Evolutionary conservation across 2,888 invertebrate genomes (phyloP), one percentile per base, ranked within the genome.

Genomic region (Heliconius ethilla): DNA sequence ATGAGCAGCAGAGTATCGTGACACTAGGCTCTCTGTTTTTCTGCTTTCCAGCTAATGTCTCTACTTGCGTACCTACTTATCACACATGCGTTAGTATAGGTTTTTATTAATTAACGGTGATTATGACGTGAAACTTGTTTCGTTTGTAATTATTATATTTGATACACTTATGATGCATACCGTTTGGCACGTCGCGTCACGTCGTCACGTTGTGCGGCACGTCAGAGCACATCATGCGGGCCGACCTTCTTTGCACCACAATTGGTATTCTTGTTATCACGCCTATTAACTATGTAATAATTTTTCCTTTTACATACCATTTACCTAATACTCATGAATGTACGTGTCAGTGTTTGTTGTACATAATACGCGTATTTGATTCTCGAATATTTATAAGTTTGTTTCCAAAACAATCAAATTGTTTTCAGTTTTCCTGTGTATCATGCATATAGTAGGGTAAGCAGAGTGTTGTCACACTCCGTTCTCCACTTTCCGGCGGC

Each of bases 231-330:
- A 66, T 59, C 72, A 76, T 78, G 29, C 72, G 75, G 78, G 78
- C 59, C 72, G 78, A 67, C 72, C 78, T 78, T 75, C 40, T 29
- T 72, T 75, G 6, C 55, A 22, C 62, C 25, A 75, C 62, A 78
- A 75, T 33, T 70, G 45, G 63, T 63, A 63, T 74, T 63, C 63
- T 63, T 27, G 37, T 63, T 62, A 62, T 62, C 62, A 74, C n/a
- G 40, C 59, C 27, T 73, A 25, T 40, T 62, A 73, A 73, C 59
- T 37, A 37, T 63, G 25, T 63, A 22, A 75, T 67, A 67, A 55
- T 63, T 67, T 75, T 75, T 75, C 63, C 37, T 55, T 67, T 75
- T 75, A 10, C 37, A 27, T 62, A 40, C 74, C 13, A 72, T 33
- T 72, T 72, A 33, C 33, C 22, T 55, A 55, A 55, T 27, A 66